A percentile compares a stretch with the other conserved stretches of the same genome.
Evolutionary conservation across 2,113 vertebrate genomes (phyloP).

Genomic region (Osmerus eperlanus): DNA sequence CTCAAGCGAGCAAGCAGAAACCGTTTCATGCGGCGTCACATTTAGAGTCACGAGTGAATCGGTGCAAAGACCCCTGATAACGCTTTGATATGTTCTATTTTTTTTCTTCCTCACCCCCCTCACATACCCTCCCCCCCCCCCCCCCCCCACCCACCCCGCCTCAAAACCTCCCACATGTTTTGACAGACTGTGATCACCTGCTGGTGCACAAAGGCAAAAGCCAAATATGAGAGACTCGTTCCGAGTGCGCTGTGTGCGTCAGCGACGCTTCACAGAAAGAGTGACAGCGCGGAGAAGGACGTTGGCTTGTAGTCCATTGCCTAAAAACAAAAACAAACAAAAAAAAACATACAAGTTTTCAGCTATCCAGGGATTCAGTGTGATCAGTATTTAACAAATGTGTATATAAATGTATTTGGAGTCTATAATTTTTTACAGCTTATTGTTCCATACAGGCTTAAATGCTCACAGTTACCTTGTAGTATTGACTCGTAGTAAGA

Average conservation of each 20-base stretch:
- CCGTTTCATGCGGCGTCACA: slow-evolving; percentile 16
- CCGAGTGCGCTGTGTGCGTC: slow-evolving; percentile 34
- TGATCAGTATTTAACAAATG: slow-evolving; percentile 78
- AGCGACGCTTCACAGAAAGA: slow-evolving; percentile 23
- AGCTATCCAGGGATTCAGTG: slow-evolving; percentile 70
- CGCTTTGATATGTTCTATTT: slow-evolving; percentile 63
- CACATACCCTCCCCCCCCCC: not conserved
- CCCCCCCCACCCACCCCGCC: not conserved
- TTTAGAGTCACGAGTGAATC: not conserved
- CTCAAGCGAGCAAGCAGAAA: slow-evolving; percentile 4
- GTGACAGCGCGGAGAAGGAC: slow-evolving; percentile 26
- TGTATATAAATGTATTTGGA: slow-evolving; percentile 65
- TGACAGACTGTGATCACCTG: slow-evolving; percentile 51
- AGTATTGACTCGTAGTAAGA: slow-evolving; percentile 63
- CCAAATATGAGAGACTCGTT: slow-evolving; percentile 52
- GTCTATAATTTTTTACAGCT: slow-evolving; percentile 68
- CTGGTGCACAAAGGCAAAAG: slow-evolving; percentile 28
- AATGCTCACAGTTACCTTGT: slow-evolving; percentile 66
- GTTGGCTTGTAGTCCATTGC: slow-evolving; percentile 45
- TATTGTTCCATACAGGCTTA: slow-evolving; percentile 62
- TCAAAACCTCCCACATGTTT: slow-evolving; percentile 18
- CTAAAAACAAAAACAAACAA: slow-evolving; percentile 26
- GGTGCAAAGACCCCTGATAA: not conserved
- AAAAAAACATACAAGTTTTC: slow-evolving; percentile 35
- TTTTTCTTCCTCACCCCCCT: slow-evolving; percentile 46